Evolutionary conservation across 2,888 invertebrate species (phyloP).

Genomic region (Rotaria socialis): DNA sequence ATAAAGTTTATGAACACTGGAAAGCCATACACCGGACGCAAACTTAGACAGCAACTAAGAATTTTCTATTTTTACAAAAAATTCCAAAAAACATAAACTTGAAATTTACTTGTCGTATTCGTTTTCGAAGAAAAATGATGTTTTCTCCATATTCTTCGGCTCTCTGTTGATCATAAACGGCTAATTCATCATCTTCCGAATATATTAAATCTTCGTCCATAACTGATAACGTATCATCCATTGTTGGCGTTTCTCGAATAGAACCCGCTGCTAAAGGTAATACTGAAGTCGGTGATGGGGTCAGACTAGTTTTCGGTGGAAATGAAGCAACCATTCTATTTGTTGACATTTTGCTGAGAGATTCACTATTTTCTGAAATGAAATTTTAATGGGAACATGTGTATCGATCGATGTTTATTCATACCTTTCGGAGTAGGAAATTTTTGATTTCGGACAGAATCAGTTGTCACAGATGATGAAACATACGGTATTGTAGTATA

Average conservation of each 20-base stretch:
- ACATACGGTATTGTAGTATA: too few relatives aligned
- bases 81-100: too few relatives aligned
- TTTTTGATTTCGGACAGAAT: too few relatives aligned
- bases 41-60: not conserved
- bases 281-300: not conserved
- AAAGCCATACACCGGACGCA: not conserved
- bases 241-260: not conserved
- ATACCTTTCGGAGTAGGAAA: too few relatives aligned
- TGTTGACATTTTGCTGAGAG: not conserved
- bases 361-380: too few relatives aligned
- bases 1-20: constrained; percentile 6
- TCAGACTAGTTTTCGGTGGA: not conserved
- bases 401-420: too few relatives aligned
- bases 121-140: not conserved
- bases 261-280: not conserved
- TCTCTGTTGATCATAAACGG: not conserved
- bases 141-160: not conserved
- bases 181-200: constrained; percentile 8
- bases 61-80: too few relatives aligned
- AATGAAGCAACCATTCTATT: not conserved
- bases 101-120: not conserved
- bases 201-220: not conserved
- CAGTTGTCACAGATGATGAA: too few relatives aligned
- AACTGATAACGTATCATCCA: not conserved
- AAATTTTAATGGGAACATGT: too few relatives aligned